Percentiles rank a stretch among this genome's conserved stretches.
Evolutionary conservation across 2,113 vertebrate species (phyloP).

Genomic region (Cochlearius cochlearius): DNA sequence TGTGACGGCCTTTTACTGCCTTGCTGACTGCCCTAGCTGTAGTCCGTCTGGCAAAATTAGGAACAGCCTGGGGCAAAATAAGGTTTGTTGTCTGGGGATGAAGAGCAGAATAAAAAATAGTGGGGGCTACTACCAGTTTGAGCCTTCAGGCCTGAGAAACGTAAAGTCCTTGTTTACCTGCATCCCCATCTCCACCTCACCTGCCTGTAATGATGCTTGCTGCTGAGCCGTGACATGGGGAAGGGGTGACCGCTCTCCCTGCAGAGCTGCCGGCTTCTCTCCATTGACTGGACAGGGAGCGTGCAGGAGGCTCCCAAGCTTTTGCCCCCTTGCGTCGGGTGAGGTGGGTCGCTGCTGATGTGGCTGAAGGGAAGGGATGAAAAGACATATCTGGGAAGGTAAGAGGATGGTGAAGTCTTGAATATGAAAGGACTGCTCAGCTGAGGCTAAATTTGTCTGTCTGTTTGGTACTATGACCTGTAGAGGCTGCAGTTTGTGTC

Average conservation of each 20-base stretch:
- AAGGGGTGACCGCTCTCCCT: not conserved
- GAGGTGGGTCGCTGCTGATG: not conserved
- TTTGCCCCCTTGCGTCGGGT: not conserved
- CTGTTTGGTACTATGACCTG: not conserved
- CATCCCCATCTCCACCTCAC: not conserved
- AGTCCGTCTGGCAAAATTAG: not conserved
- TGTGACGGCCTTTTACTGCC: not conserved
- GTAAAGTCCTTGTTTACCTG: not conserved
- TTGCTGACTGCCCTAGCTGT: not conserved
- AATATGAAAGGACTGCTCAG: not conserved
- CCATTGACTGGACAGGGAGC: fast-evolving
- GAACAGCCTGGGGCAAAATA: not conserved
- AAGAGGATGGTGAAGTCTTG: not conserved
- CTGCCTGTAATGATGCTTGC: fast-evolving
- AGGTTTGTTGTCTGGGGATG: not conserved
- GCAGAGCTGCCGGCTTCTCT: not conserved
- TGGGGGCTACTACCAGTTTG: not conserved
- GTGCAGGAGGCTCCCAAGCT: not conserved
- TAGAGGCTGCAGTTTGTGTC: not conserved
- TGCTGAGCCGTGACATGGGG: not conserved
- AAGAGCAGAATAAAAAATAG: not conserved
- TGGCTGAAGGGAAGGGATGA: not conserved
- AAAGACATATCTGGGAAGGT: not conserved
- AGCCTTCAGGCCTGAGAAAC: not conserved
- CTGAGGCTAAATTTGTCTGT: not conserved